Percentiles rank a stretch among this genome's conserved stretches.
Conservation (phyloP, 2,888 invertebrate species). For the Oasisia sp. region DNA sequence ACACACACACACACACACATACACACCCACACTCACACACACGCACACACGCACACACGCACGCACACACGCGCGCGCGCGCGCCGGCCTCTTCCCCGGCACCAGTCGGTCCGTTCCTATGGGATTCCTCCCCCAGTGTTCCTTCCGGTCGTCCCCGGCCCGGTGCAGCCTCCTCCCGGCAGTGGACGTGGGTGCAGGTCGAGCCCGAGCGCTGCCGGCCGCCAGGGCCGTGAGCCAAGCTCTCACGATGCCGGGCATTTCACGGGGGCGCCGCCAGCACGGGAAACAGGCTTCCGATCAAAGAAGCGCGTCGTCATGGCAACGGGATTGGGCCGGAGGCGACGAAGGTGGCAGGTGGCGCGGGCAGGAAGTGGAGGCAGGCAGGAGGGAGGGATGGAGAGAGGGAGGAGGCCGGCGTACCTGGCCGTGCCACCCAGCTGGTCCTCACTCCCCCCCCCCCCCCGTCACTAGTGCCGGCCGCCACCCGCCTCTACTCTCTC, state of each 20-base stretch:
- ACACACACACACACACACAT: too few species aligned
- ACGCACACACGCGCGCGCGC: too few species aligned
- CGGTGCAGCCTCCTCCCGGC: background rate
- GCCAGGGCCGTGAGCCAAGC: background rate
- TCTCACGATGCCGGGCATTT: background rate
- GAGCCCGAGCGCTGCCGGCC: background rate
- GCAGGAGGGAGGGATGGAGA: background rate
- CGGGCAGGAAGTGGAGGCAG: background rate
- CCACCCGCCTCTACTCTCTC: background rate
- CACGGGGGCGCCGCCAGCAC: background rate
- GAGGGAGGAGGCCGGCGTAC: background rate
- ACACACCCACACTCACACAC: too few species aligned
- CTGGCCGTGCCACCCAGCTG: background rate
- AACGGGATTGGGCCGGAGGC: background rate
- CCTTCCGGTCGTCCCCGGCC: too few species aligned
- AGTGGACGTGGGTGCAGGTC: background rate
- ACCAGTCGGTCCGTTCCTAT: too few species aligned
- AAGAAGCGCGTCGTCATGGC: background rate
- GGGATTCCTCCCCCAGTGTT: too few species aligned
- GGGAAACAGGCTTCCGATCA: background rate
- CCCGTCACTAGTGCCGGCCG: background rate
- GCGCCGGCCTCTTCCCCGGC: too few species aligned
- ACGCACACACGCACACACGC: too few species aligned
- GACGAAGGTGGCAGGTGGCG: background rate
- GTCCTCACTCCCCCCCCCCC: background rate